A percentile compares a stretch with the other conserved stretches of the same genome.
Evolutionary conservation across 2,888 invertebrate genomes (phyloP).

Genomic region (Antitype chi): DNA sequence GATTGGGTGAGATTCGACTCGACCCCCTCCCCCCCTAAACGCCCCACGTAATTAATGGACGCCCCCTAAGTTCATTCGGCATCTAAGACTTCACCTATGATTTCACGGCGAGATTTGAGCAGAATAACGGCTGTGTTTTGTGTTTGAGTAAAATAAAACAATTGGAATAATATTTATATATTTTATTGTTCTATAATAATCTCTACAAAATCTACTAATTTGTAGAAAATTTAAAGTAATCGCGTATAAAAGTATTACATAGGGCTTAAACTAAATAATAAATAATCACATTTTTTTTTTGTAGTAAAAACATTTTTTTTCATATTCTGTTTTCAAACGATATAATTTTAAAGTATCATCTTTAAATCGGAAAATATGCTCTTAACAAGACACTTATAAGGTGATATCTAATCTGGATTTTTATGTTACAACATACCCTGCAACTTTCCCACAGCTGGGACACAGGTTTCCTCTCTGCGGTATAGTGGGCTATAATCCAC

Average conservation of each 20-base stretch:
- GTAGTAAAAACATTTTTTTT: slow-evolving; percentile 31
- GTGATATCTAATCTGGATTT: background rate
- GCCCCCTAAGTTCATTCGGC: no score
- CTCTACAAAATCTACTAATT: slow-evolving; percentile 58
- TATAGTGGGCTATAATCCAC: no score
- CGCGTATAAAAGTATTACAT: slow-evolving; percentile 50
- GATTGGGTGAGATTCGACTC: no score
- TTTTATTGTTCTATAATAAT: slow-evolving; percentile 62
- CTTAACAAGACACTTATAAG: slow-evolving; percentile 6
- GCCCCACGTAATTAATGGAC: no score
- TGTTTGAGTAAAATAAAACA: slow-evolving; percentile 20
- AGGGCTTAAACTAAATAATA: slow-evolving; percentile 54
- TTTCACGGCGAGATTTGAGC: no score
- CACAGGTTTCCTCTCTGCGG: no score
- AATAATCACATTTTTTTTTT: slow-evolving; percentile 62
- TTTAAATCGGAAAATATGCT: slow-evolving; percentile 23
- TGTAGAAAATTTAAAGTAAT: slow-evolving; percentile 53
- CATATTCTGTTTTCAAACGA: slow-evolving; percentile 20
- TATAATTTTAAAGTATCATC: slow-evolving; percentile 15
- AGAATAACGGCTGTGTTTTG: no score
- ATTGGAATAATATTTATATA: slow-evolving; percentile 35
- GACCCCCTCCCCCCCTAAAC: no score
- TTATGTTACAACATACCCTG: no score
- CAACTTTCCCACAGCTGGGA: no score
- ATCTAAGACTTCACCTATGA: no score